A percentile compares a stretch with the other conserved stretches of the same genome.
Conservation (phyloP, 2,113 vertebrate species). For the Notarius lentiginosus region DNA sequence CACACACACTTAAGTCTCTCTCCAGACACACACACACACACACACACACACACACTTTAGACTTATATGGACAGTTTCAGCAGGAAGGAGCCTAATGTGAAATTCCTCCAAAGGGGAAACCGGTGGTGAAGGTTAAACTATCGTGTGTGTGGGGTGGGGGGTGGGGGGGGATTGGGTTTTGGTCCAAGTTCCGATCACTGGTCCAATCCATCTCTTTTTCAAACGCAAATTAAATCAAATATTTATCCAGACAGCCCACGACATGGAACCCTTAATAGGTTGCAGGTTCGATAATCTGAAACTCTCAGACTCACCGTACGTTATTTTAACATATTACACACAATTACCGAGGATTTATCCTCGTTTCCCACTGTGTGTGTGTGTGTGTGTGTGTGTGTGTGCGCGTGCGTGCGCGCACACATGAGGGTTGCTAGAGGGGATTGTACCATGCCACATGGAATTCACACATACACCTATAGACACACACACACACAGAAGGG, state of each 20-base stretch:
- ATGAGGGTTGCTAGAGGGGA: slow-evolving; percentile 31
- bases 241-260: slow-evolving; percentile 45
- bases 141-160: slow-evolving; percentile 51
- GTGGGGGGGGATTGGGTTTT: slow-evolving; percentile 32
- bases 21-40: background rate
- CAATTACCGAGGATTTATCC: slow-evolving; percentile 38
- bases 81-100: slow-evolving; percentile 43
- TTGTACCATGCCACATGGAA: slow-evolving; percentile 45
- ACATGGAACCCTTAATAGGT: slow-evolving; percentile 39
- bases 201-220: slow-evolving; percentile 63
- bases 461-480: slow-evolving; percentile 34
- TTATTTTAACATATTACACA: slow-evolving; percentile 38
- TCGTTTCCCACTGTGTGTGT: slow-evolving; percentile 22
- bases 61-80: background rate
- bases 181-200: slow-evolving; percentile 53
- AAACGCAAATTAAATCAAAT: slow-evolving; percentile 67
- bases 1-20: slow-evolving; percentile 30
- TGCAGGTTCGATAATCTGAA: slow-evolving; percentile 40
- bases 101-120: slow-evolving; percentile 69
- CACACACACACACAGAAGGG: slow-evolving; percentile 19
- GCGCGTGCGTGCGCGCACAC: background rate
- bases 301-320: background rate
- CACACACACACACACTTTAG: background rate
- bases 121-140: slow-evolving; percentile 44
- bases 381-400: slow-evolving; percentile 31